Evolutionary conservation across 2,113 vertebrate species (phyloP).

Genomic region (Protomyctophum bolini): DNA sequence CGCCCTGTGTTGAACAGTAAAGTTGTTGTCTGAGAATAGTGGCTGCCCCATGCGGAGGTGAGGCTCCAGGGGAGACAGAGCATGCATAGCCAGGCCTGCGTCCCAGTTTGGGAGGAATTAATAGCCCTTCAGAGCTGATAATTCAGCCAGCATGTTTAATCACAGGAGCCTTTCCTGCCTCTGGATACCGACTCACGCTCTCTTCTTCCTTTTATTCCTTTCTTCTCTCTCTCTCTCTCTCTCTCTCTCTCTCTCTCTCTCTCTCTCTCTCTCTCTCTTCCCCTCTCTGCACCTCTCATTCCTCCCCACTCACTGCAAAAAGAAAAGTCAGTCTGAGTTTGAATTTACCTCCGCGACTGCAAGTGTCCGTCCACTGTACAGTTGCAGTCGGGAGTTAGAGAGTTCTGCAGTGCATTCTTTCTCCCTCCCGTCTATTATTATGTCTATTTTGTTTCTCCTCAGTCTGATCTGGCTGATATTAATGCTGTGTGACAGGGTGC

Average conservation of each 20-base stretch:
- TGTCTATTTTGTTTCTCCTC: slow-evolving; percentile 24
- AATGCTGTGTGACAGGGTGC: slow-evolving; percentile 50
- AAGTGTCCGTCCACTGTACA: too few species aligned
- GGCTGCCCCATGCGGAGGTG: neutral
- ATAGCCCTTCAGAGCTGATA: slow-evolving; percentile 52
- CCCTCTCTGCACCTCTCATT: slow-evolving; percentile 7
- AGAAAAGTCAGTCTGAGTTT: too few species aligned
- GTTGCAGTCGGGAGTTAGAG: too few species aligned
- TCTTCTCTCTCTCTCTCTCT: neutral
- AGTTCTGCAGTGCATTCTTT: too few species aligned
- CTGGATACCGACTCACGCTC: slow-evolving; percentile 24
- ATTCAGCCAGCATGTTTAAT: slow-evolving; percentile 59
- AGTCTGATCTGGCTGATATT: slow-evolving; percentile 31
- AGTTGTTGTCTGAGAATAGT: neutral
- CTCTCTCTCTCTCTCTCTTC: slow-evolving; percentile 16
- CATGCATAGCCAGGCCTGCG: slow-evolving; percentile 44
- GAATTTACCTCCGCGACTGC: too few species aligned
- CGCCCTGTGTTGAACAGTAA: too few species aligned
- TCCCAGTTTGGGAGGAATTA: slow-evolving; percentile 55
- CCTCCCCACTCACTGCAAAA: too few species aligned
- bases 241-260: slow-evolving; percentile 14
- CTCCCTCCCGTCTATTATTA: too few species aligned
- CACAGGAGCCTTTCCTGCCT: slow-evolving; percentile 48
- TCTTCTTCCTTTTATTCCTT: neutral
- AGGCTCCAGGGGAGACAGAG: slow-evolving; percentile 35